A percentile compares a stretch with the other conserved stretches of the same genome.
These are phyloP conservation scores for Tursiops truncatus DNA, from an alignment of 2,113 vertebrate genomes.

Conservation along the genomic window DNA sequence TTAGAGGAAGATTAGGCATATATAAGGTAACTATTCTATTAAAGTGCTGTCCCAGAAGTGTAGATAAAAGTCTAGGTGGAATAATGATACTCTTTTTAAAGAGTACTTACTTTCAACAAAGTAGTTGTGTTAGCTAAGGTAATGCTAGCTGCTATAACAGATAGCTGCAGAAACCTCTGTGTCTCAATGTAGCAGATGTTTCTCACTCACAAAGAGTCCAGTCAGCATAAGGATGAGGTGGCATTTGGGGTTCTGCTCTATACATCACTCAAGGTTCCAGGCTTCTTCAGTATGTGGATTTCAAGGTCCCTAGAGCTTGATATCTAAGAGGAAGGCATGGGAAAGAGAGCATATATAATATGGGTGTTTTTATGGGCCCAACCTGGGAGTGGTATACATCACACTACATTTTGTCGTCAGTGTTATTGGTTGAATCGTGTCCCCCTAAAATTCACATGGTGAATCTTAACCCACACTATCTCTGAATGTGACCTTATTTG, in stretches of 20 bases:
- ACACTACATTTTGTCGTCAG: background rate
- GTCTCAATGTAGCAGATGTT: background rate
- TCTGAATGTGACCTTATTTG: background rate
- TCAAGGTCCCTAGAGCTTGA: background rate
- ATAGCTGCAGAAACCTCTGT: background rate
- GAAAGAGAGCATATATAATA: background rate
- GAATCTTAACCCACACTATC: background rate
- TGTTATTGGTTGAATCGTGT: background rate
- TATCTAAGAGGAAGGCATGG: background rate
- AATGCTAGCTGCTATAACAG: background rate
- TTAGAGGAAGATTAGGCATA: background rate
- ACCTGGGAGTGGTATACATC: background rate
- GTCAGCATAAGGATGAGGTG: background rate
- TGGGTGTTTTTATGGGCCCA: background rate
- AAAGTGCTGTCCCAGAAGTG: background rate
- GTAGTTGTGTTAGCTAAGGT: background rate
- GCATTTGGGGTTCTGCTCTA: background rate
- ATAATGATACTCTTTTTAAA: background rate
- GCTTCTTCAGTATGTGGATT: background rate
- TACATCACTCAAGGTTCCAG: background rate
- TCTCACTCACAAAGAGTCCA: background rate
- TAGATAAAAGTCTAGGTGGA: background rate
- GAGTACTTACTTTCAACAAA: background rate
- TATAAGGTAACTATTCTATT: background rate
- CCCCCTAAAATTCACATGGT: background rate